Percentiles rank a stretch among this genome's conserved stretches.
phyloP scores from a whole-genome alignment of 2,888 invertebrate species.

The Achlya flavicornis region DNA sequence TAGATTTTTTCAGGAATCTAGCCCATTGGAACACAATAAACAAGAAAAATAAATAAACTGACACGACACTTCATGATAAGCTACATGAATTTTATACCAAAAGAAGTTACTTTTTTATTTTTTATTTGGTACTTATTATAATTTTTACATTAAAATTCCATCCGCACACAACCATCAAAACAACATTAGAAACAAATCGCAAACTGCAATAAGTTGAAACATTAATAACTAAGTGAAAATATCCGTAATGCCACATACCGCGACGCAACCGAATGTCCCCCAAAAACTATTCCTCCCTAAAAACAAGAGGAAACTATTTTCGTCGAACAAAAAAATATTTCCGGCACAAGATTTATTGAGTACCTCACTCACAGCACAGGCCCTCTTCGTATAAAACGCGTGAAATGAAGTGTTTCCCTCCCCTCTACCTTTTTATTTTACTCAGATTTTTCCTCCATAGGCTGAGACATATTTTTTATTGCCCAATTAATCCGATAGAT shows the following conservation, averaged over 20 bases:
- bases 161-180: conserved; percentile 9
- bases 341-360: conserved; percentile 77
- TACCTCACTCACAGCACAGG: conserved; percentile 60
- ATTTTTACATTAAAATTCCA: conserved; percentile 43
- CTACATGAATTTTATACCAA: no score
- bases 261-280: conserved; percentile 33
- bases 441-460: conserved; percentile 46
- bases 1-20: no score
- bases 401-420: conserved; percentile 81
- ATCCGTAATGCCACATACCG: conserved; percentile 10
- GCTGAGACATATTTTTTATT: conserved; percentile 69
- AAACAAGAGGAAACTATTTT: conserved; percentile 81
- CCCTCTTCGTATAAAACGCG: conserved; percentile 75
- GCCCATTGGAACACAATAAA: neutral
- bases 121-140: neutral
- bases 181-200: conserved; percentile 17
- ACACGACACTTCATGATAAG: neutral
- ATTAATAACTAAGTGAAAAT: conserved; percentile 58
- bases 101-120: no score
- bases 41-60: neutral
- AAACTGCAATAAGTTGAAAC: conserved; percentile 49
- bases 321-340: conserved; percentile 79
- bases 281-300: conserved; percentile 60
- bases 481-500: conserved; percentile 73
- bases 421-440: conserved; percentile 44